Evolutionary conservation across 2,888 invertebrate genomes (phyloP).

Genomic region (Cantharis lateralis): DNA sequence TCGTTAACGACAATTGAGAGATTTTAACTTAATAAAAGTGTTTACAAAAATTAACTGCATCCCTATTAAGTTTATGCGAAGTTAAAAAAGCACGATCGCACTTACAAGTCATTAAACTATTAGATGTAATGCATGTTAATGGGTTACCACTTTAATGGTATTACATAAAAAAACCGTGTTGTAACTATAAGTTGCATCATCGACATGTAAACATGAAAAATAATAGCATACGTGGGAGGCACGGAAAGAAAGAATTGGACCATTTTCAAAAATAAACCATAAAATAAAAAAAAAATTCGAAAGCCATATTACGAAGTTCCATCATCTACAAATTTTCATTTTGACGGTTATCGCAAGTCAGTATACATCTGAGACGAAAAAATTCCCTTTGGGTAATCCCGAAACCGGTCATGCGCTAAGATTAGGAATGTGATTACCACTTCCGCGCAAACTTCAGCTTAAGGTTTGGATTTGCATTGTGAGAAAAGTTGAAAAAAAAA

Average conservation of each 20-base stretch:
- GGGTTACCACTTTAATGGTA: constrained; percentile 4
- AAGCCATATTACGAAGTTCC: too few relatives aligned
- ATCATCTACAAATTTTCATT: too few relatives aligned
- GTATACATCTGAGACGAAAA: too few relatives aligned
- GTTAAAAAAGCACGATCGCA: constrained; percentile 7
- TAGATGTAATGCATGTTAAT: constrained; percentile 15
- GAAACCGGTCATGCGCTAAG: too few relatives aligned
- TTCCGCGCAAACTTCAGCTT: too few relatives aligned
- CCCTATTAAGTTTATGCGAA: constrained; percentile 12
- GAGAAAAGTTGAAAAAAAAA: too few relatives aligned
- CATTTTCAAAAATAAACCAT: neutral
- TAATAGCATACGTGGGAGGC: neutral
- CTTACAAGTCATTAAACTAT: constrained; percentile 15
- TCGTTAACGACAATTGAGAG: neutral
- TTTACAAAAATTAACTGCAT: constrained; percentile 12
- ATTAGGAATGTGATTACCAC: too few relatives aligned
- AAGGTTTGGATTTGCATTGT: too few relatives aligned
- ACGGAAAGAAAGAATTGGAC: neutral
- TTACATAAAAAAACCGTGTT: neutral
- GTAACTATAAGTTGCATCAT: neutral
- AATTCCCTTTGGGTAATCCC: too few relatives aligned
- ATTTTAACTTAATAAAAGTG: neutral
- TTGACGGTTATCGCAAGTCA: too few relatives aligned
- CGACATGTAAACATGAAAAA: neutral
- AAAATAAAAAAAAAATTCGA: neutral